phyloP scores from a whole-genome alignment of 2,888 invertebrate genomes.

The Dryadula phaetusa region DNA sequence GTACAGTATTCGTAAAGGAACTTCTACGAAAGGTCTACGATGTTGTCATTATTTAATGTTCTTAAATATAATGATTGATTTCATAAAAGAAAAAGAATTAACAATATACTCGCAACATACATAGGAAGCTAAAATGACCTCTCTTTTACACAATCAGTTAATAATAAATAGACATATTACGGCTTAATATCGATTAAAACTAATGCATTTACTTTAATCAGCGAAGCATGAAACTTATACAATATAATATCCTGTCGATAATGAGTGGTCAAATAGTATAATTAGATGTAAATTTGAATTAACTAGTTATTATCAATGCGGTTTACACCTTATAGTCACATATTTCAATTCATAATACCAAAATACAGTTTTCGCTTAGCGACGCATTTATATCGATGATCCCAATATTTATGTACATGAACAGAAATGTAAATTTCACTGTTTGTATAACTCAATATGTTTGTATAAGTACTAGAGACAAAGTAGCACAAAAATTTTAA shows the following conservation, averaged over 20 bases:
- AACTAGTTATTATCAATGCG: conserved; percentile 23
- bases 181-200: background rate
- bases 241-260: conserved; percentile 24
- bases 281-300: conserved; percentile 43
- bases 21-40: too few species aligned
- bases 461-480: background rate
- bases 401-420: conserved; percentile 18
- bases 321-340: conserved; percentile 20
- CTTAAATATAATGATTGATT: too few species aligned
- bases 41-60: too few species aligned
- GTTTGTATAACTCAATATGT: conserved; percentile 1
- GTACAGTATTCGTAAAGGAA: too few species aligned
- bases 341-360: conserved; percentile 17
- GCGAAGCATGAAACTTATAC: background rate
- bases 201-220: background rate
- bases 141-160: too few species aligned
- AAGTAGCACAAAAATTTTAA: too few species aligned
- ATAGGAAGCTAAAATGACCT: too few species aligned
- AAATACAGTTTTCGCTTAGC: conserved; percentile 23
- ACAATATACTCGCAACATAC: too few species aligned
- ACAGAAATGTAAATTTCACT: conserved; percentile 10
- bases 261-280: conserved; percentile 42
- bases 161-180: background rate
- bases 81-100: too few species aligned
- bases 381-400: conserved; percentile 25